Evolutionary conservation across 1,140 invertebrate species (phyloP).

Genomic region (Babylonia areolata): DNA sequence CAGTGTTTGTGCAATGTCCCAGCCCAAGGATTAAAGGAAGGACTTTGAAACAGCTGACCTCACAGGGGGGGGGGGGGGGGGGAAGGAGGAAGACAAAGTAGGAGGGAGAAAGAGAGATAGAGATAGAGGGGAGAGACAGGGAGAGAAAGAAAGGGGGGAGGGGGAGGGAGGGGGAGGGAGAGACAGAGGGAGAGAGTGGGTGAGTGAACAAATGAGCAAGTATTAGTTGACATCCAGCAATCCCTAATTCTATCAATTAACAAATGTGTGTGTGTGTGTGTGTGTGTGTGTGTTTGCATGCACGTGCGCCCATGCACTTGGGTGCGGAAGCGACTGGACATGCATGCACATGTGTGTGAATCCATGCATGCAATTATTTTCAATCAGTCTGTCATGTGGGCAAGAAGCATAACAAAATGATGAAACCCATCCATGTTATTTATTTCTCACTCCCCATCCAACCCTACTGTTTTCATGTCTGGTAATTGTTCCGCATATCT

Average conservation of each 20-base stretch:
- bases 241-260: background rate
- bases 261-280: background rate
- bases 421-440: too few relatives aligned
- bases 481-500: too few relatives aligned
- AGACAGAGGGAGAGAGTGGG: background rate
- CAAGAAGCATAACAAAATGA: too few relatives aligned
- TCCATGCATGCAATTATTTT: background rate
- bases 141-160: background rate
- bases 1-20: too few relatives aligned
- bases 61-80: background rate
- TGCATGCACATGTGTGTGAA: background rate
- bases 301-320: background rate
- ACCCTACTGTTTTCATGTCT: too few relatives aligned
- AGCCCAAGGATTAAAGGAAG: background rate
- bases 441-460: too few relatives aligned
- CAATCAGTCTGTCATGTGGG: too few relatives aligned
- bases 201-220: too few relatives aligned
- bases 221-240: too few relatives aligned
- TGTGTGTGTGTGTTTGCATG: background rate
- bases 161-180: constrained; percentile 3
- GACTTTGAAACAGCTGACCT: background rate
- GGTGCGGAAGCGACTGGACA: too few relatives aligned
- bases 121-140: background rate
- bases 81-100: background rate
- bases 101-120: background rate